These are phyloP conservation scores for Ophraella communa DNA, from an alignment of 2,888 invertebrate species.

Conservation along the genomic window DNA sequence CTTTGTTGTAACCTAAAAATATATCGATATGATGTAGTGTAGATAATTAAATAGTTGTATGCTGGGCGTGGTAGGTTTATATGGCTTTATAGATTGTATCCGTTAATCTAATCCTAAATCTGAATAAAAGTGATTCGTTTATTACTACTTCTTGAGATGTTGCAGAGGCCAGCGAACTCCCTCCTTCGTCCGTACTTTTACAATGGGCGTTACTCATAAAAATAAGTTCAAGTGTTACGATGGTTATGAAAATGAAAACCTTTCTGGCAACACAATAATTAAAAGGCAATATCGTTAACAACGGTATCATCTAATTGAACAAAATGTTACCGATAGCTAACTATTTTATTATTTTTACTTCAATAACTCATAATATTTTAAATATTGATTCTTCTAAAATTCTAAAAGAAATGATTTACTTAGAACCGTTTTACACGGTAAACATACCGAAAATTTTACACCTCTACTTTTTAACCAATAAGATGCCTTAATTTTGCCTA, in stretches of 20 bases:
- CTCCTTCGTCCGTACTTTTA: background rate
- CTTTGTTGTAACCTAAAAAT: constrained; percentile 29
- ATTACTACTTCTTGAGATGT: constrained; percentile 2
- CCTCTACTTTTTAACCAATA: too few relatives aligned
- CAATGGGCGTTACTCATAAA: background rate
- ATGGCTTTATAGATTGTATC: constrained; percentile 1
- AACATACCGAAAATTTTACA: too few relatives aligned
- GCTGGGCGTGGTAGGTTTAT: background rate
- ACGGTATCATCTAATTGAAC: background rate
- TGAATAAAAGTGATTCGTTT: constrained; percentile 1
- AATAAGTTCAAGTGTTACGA: background rate
- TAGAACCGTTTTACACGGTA: too few relatives aligned
- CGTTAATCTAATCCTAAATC: constrained; percentile 6
- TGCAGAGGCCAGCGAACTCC: background rate
- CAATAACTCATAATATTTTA: too few relatives aligned
- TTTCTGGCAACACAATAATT: background rate
- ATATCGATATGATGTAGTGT: constrained; percentile 13
- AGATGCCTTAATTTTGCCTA: too few relatives aligned
- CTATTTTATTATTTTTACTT: too few relatives aligned
- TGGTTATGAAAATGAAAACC: background rate
- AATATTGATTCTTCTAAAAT: too few relatives aligned
- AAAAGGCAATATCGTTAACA: background rate
- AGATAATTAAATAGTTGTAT: constrained; percentile 7
- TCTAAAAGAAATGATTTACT: too few relatives aligned
- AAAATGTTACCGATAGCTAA: too few relatives aligned